These are phyloP conservation scores for Drosophila tristis DNA, from an alignment of 1,140 invertebrate genomes.

Conservation along the genomic window DNA sequence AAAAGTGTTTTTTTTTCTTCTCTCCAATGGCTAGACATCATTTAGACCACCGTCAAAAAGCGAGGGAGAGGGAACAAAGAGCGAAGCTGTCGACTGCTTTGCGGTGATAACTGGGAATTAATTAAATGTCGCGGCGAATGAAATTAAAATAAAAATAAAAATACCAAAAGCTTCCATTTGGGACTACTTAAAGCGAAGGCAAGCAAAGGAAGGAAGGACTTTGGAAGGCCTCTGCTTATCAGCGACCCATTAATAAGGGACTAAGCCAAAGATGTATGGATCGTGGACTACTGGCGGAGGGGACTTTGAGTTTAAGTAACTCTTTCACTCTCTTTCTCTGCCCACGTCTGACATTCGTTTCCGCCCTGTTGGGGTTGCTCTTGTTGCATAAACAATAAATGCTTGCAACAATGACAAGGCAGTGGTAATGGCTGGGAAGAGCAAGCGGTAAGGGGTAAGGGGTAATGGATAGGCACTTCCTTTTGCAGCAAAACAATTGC, in stretches of 20 bases:
- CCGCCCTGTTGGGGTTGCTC: conserved; percentile 1
- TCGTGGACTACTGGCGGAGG: too few relatives aligned
- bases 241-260: conserved; percentile 37
- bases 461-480: conserved; percentile 1
- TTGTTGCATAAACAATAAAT: conserved; percentile 58
- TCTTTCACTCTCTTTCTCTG: not conserved
- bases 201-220: conserved; percentile 5
- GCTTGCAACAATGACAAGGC: conserved; percentile 12
- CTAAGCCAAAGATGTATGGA: conserved; percentile 3
- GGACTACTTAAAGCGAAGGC: conserved; percentile 6
- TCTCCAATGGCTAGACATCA: conserved; percentile 59
- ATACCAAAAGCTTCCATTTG: conserved; percentile 22
- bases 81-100: conserved; percentile 48
- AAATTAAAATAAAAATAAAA: conserved; percentile 70
- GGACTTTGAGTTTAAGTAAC: not conserved
- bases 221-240: conserved; percentile 12
- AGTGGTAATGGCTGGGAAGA: not conserved
- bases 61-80: conserved; percentile 33
- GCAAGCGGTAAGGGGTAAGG: not conserved
- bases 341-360: conserved; percentile 44
- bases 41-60: conserved; percentile 31
- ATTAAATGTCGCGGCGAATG: conserved; percentile 64
- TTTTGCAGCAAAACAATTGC: conserved; percentile 42
- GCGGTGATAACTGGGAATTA: conserved; percentile 73
- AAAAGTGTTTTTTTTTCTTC: conserved; percentile 26